Conservation (phyloP, 2,797 vertebrate species). For the Sus cebifrons region DNA sequence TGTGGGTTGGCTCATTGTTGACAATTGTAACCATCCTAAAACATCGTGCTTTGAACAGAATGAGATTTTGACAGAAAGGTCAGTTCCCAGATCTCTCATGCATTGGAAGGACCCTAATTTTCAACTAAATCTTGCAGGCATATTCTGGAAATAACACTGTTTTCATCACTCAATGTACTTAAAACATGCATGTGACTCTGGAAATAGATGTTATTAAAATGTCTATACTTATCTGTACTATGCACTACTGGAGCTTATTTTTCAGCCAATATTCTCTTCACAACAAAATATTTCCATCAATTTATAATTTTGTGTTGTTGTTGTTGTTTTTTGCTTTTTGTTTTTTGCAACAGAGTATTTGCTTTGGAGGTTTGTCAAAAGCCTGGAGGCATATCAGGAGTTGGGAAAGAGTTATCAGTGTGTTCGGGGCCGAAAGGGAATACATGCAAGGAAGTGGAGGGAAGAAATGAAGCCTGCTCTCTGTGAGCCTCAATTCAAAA, state of each 20-base stretch:
- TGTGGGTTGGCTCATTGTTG: background rate
- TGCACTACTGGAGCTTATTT: background rate
- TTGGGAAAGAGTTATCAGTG: background rate
- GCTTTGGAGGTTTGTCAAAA: slow-evolving; percentile 37
- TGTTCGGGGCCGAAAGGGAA: background rate
- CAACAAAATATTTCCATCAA: slow-evolving; percentile 3
- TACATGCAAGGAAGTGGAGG: background rate
- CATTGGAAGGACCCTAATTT: background rate
- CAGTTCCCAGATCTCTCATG: background rate
- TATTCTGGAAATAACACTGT: slow-evolving; percentile 23
- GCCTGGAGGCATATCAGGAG: background rate
- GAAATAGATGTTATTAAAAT: slow-evolving; percentile 34
- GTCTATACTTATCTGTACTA: slow-evolving; percentile 34
- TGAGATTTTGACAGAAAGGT: background rate
- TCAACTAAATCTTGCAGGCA: background rate
- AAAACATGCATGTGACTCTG: background rate
- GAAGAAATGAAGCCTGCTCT: background rate
- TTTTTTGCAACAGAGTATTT: background rate
- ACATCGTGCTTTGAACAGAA: background rate
- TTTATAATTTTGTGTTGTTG: background rate
- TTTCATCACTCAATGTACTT: slow-evolving; percentile 17
- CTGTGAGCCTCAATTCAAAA: background rate
- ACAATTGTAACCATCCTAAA: background rate
- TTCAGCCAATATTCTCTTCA: background rate
- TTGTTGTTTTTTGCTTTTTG: background rate